Evolutionary conservation across 1,140 invertebrate genomes (phyloP).

Genomic region (Macrocentrus cingulum): DNA sequence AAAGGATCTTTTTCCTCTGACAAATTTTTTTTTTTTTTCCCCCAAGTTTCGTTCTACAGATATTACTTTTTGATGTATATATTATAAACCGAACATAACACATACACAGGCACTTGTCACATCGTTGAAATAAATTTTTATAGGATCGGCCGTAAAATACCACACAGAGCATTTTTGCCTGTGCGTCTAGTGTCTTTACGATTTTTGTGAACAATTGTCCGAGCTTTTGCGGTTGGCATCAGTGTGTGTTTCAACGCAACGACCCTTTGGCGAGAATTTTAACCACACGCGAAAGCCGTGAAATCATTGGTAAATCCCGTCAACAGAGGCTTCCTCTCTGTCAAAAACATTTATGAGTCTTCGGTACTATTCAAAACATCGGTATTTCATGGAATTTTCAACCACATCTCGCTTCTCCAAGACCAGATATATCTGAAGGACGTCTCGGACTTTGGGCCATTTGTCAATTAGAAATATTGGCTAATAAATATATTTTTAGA

Average conservation of each 20-base stretch:
- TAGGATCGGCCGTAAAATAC: constrained; percentile 7
- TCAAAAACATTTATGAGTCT: neutral
- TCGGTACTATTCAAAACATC: neutral
- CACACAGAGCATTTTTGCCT: neutral
- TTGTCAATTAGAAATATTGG: neutral
- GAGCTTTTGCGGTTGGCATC: neutral
- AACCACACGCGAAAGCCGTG: no score
- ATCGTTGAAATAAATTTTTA: constrained; percentile 23
- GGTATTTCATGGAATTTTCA: neutral
- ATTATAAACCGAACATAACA: no score
- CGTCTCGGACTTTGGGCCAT: no score
- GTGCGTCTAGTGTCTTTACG: neutral
- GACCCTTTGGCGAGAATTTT: no score
- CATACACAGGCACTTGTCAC: no score
- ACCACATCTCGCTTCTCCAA: neutral
- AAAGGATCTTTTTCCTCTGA: no score
- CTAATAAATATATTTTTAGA: constrained; percentile 2
- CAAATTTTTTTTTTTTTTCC: no score
- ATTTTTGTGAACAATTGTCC: constrained; percentile 4
- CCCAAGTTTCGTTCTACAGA: no score
- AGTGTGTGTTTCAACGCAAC: neutral
- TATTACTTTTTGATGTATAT: no score
- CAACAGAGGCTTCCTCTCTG: no score
- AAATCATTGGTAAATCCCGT: neutral
- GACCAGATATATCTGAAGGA: no score